These are phyloP conservation scores for Trochalopteron elliotii DNA, from an alignment of 2,113 vertebrate species.

Conservation along the genomic window DNA sequence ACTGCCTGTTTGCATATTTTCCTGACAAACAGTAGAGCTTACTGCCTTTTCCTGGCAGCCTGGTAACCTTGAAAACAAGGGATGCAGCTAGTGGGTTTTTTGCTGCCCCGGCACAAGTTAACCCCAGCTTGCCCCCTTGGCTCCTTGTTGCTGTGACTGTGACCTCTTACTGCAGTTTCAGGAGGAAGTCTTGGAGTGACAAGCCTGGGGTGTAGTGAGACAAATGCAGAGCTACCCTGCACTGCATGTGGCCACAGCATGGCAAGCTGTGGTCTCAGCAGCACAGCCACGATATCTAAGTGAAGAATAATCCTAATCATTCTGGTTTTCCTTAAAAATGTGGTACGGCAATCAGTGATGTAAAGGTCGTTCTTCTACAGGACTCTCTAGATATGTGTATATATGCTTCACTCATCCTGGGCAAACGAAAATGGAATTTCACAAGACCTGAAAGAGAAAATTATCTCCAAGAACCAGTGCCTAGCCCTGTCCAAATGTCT, in stretches of 20 bases:
- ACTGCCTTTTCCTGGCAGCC: background rate
- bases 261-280: background rate
- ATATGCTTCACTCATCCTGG: background rate
- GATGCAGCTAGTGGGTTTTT: background rate
- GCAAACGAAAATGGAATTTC: background rate
- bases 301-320: background rate
- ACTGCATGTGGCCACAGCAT: rapidly evolving
- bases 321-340: background rate
- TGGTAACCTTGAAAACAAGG: background rate
- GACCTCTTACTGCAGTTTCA: background rate
- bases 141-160: background rate
- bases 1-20: background rate
- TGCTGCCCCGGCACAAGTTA: background rate
- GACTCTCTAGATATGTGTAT: background rate
- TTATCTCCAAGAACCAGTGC: background rate
- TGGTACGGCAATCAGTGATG: background rate
- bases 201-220: background rate
- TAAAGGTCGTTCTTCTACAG: background rate
- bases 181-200: background rate
- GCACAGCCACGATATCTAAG: background rate
- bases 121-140: background rate
- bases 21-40: background rate
- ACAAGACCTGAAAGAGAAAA: background rate
- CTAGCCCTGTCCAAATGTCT: background rate
- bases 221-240: background rate